These are phyloP conservation scores for Eptatretus burgeri DNA, from an alignment of 2,113 vertebrate species.

Conservation along the genomic window DNA sequence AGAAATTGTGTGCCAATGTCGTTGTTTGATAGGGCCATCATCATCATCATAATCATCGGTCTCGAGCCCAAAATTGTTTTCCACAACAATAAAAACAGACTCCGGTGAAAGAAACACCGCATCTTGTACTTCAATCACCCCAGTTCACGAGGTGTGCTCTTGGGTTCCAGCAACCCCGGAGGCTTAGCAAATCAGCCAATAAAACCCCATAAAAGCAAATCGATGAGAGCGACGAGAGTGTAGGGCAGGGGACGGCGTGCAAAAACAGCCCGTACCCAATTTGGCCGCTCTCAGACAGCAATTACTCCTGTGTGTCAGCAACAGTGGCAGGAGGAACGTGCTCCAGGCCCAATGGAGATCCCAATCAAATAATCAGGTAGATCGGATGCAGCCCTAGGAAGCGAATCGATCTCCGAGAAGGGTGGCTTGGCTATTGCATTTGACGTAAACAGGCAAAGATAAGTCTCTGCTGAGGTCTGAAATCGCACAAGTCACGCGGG, in stretches of 20 bases:
- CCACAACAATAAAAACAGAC: too few species aligned
- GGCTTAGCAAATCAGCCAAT: constrained; percentile 4
- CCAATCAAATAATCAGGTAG: constrained; percentile 5
- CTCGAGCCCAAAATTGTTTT: too few species aligned
- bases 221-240: neutral
- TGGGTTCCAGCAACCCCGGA: neutral
- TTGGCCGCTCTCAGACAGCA: constrained; percentile 1
- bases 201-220: constrained; percentile 6
- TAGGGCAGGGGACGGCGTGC: neutral
- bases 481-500: too few species aligned
- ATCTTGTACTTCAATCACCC: too few species aligned
- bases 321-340: neutral
- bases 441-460: too few species aligned
- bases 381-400: neutral
- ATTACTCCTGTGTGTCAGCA: neutral
- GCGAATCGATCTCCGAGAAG: neutral
- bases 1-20: too few species aligned
- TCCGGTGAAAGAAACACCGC: too few species aligned
- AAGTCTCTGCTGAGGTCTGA: too few species aligned
- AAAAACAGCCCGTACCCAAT: neutral
- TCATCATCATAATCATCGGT: too few species aligned
- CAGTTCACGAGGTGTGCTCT: too few species aligned
- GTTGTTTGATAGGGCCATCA: too few species aligned
- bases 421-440: neutral
- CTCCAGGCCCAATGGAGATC: constrained; percentile 4